Base-by-base conservation (phyloP, 2,113 vertebrate genomes). In the Vireo altiloquus region DNA sequence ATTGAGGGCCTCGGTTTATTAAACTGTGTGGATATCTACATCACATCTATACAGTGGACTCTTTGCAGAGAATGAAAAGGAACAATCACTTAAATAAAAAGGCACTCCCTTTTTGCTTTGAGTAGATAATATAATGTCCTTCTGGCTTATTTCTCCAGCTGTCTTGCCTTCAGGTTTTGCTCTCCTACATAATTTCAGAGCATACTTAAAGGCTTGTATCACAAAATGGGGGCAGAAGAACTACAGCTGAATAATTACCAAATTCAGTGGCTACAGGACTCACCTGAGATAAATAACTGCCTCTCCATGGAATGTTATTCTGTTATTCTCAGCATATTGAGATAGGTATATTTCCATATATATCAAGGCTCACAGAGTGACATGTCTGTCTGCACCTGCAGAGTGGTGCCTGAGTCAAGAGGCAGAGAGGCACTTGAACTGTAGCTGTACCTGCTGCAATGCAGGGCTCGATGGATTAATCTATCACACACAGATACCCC, bases 381-480 rank as follows among this genome's bases (percentile, higher is more conserved):
- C 22, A 35, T 9, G n/a, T n/a, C 44, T 47, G 23, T 27, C 69
- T 88, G 70, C 22, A 80, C 31, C 13, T 84, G 28, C 40, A 76
- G 74, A 84, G n/a, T 19, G 8, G 18, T 54, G 61, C 23, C 25
- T 23, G 63, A 57, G 10, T 19, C 44, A 70, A 27, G 39, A 91
- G 9, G 37, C 10, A 65, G 31, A 65, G 37, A 92, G 14, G 15
- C 23, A 42, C 18, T 57, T 2, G 0, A 16, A 20, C 15, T 33
- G 7, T 13, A 59, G 57, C 14, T 52, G 11, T 46, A 64, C 13
- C 18, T 71, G n/a, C 56, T 90, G 69, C 0, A 0, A 75, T 11
- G 61, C n/a, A 66, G 22, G 42, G 33, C n/a, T 61, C 0, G 0
- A 52, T 25, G 31, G 35, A 90, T 61, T 68, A 1, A 3, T 22